Conservation (phyloP, 2,797 vertebrate genomes). For the Rhyacichthys aspro region DNA sequence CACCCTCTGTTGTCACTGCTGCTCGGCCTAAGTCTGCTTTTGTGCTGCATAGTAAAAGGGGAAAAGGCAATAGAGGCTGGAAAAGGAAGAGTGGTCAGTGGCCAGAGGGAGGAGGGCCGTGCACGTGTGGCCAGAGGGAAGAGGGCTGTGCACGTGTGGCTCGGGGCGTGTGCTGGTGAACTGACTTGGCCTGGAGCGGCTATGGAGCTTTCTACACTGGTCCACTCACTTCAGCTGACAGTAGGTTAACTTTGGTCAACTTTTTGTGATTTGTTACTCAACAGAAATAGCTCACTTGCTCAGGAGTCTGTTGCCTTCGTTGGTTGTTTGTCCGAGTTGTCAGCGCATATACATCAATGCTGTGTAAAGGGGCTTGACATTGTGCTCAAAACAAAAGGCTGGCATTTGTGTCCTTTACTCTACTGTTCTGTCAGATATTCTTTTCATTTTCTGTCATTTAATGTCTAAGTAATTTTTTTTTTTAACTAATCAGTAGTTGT, state of each 20-base stretch:
- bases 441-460: conserved; percentile 33
- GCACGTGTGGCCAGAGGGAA: conserved; percentile 23
- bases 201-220: conserved; percentile 67
- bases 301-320: conserved; percentile 5
- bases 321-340: conserved; percentile 38
- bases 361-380: conserved; percentile 26
- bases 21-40: conserved; percentile 25
- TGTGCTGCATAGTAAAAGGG: conserved; percentile 31
- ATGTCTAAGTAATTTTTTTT: background rate
- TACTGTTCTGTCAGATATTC: conserved; percentile 21
- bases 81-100: conserved; percentile 48
- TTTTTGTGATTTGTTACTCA: conserved; percentile 32
- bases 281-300: conserved; percentile 22
- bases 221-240: conserved; percentile 49
- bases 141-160: conserved; percentile 21
- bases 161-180: conserved; percentile 42
- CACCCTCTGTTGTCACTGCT: conserved; percentile 68
- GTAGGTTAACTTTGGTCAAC: conserved; percentile 58
- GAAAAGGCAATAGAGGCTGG: conserved; percentile 28
- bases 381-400: conserved; percentile 7
- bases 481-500: too few relatives aligned
- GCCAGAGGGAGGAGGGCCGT: conserved; percentile 3
- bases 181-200: conserved; percentile 49
- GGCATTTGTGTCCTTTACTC: conserved; percentile 1
- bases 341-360: conserved; percentile 11